These are phyloP conservation scores for Tetranychus truncatus DNA, from an alignment of 2,888 invertebrate species.

Conservation along the genomic window DNA sequence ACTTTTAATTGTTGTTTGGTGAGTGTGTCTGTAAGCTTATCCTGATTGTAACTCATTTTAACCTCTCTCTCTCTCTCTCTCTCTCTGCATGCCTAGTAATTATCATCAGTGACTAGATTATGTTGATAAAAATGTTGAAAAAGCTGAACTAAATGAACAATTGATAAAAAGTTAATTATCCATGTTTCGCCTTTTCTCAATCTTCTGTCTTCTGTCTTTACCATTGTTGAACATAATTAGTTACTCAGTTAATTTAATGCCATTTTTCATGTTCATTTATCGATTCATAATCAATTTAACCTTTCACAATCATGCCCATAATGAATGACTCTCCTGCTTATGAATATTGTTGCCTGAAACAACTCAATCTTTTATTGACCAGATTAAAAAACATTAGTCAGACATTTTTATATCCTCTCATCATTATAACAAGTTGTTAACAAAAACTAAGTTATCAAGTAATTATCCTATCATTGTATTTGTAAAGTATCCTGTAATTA, in stretches of 20 bases:
- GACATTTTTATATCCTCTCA: background rate
- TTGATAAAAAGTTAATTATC: background rate
- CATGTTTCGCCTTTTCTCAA: background rate
- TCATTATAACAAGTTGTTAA: no score
- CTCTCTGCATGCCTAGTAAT: background rate
- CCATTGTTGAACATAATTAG: background rate
- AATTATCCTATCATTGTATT: background rate
- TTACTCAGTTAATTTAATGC: background rate
- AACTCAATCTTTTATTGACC: background rate
- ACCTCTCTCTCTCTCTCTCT: background rate
- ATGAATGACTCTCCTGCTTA: no score
- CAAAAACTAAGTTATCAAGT: no score
- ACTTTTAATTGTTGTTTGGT: no score
- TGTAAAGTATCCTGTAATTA: background rate
- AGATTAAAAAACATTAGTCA: background rate
- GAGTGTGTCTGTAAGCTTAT: no score
- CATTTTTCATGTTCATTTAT: background rate
- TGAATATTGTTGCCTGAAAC: background rate
- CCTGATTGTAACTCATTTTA: background rate
- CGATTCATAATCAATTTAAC: background rate
- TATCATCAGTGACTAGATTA: background rate
- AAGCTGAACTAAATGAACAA: no score
- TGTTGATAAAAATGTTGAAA: background rate
- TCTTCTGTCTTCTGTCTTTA: background rate
- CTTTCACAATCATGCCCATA: background rate